Conservation (phyloP, 2,888 invertebrate species). For the Galerucella pusilla region DNA sequence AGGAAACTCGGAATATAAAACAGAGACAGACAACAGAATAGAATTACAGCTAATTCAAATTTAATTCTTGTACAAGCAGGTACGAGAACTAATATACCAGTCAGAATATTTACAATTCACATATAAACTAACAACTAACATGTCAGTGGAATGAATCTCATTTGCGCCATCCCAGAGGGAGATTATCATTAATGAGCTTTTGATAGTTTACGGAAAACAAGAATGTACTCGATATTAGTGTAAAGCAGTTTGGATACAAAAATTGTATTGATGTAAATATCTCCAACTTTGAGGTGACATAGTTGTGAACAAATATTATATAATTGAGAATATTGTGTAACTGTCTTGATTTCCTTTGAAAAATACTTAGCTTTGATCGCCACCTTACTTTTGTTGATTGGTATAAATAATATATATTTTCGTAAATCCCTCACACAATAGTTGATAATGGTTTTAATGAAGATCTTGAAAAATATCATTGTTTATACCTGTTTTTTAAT, state of each 20-base stretch:
- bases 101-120: conserved; percentile 10
- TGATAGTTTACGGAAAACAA: neutral
- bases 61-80: neutral
- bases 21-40: neutral
- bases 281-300: no score
- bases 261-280: no score
- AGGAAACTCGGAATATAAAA: neutral
- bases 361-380: no score
- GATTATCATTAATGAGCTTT: neutral
- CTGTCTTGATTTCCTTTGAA: no score
- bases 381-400: no score
- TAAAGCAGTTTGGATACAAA: no score
- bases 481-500: neutral
- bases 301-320: no score
- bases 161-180: neutral
- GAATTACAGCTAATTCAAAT: neutral
- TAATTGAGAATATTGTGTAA: no score
- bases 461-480: no score
- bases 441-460: no score
- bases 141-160: neutral
- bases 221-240: neutral
- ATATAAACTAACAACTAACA: conserved; percentile 12
- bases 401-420: no score
- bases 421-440: no score
- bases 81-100: neutral